Evolutionary conservation across 2,797 vertebrate species (phyloP).

Genomic region (Morus bassanus): DNA sequence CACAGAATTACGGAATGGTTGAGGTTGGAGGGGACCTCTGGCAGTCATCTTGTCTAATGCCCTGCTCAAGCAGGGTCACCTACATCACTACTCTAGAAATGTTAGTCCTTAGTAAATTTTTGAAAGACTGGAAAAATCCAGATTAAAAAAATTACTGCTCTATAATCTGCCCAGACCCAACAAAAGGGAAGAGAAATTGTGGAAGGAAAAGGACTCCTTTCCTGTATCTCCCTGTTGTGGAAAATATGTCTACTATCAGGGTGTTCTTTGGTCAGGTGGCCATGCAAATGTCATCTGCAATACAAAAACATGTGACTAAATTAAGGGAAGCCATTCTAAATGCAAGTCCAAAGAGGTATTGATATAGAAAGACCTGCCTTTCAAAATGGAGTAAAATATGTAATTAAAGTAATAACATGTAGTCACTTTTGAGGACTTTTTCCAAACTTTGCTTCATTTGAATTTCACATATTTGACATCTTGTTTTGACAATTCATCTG

Average conservation of each 20-base stretch:
- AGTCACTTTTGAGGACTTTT: slow-evolving; percentile 40
- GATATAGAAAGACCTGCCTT: not conserved
- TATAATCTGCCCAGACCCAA: not conserved
- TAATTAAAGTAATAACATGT: slow-evolving; percentile 34
- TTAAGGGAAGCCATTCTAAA: not conserved
- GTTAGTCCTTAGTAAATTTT: not conserved
- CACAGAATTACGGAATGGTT: not conserved
- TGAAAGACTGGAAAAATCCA: not conserved
- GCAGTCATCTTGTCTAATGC: not conserved
- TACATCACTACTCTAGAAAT: not conserved
- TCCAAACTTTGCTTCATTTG: slow-evolving; percentile 49
- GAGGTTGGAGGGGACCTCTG: not conserved
- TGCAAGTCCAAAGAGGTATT: not conserved
- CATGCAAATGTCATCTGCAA: not conserved
- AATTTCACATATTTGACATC: slow-evolving; percentile 56
- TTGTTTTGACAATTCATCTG: slow-evolving; percentile 63
- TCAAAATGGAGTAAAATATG: not conserved
- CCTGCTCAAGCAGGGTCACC: not conserved
- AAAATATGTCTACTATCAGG: not conserved
- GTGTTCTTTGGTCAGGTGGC: not conserved
- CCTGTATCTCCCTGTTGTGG: not conserved
- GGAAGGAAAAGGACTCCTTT: not conserved
- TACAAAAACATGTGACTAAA: not conserved
- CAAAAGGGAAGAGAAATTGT: not conserved
- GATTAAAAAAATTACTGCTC: not conserved